A percentile compares a stretch with the other conserved stretches of the same genome.
Evolutionary conservation across 37 sponge, comb jelly and placozoan genomes (phyloP).

Genomic region (Aphrocallistes beatrix): DNA sequence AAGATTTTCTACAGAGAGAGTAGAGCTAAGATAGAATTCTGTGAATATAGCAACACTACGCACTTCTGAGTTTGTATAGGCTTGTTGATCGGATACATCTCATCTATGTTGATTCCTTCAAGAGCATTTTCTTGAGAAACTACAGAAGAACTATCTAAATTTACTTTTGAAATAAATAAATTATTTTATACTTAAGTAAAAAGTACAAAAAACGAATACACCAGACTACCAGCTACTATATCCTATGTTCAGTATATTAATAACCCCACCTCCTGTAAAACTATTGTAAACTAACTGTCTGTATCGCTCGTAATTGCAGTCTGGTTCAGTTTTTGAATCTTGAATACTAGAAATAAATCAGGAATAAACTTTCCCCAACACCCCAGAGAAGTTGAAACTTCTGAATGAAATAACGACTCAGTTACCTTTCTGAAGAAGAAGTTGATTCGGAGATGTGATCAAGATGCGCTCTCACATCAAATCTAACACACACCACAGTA

Average conservation of each 20-base stretch:
- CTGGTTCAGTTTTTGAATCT: conserved; percentile 37
- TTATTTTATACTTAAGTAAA: too few species aligned
- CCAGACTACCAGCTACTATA: background rate
- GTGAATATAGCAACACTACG: background rate
- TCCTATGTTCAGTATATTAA: background rate
- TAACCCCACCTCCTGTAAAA: conserved; percentile 31
- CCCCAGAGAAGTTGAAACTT: background rate
- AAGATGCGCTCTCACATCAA: conserved; percentile 76
- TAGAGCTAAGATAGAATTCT: background rate
- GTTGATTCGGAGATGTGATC: conserved; percentile 60
- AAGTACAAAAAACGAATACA: background rate
- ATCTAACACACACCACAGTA: conserved; percentile 25
- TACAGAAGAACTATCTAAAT: too few species aligned
- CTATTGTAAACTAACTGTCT: conserved; percentile 46
- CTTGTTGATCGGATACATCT: conserved; percentile 30
- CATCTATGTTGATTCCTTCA: conserved; percentile 49
- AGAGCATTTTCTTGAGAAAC: conserved; percentile 43
- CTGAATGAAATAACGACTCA: background rate
- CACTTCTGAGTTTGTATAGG: background rate
- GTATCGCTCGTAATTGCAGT: conserved; percentile 80
- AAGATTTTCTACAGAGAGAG: conserved; percentile 20
- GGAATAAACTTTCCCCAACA: too few species aligned
- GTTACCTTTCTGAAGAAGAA: conserved; percentile 17
- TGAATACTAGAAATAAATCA: conserved; percentile 19
- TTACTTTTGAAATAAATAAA: too few species aligned